Base-by-base conservation (phyloP, 2,113 vertebrate genomes). In the Bagarius yarrelli region DNA sequence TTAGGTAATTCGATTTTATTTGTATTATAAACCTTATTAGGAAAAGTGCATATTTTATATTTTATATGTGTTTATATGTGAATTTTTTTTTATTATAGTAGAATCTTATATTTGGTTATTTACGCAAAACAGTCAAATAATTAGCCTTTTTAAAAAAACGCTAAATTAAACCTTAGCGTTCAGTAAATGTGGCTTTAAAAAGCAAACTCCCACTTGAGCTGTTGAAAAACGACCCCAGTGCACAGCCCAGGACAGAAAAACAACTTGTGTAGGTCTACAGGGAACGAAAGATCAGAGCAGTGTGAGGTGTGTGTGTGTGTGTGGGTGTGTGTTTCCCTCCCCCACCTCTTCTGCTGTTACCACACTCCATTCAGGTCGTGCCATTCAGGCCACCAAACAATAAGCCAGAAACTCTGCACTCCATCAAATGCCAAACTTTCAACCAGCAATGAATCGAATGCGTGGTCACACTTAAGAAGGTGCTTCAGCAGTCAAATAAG, bases 201-300 rank as follows among this genome's bases (percentile, higher is more conserved):
- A 25, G 5, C 12, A 9, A 52, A 4, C 56, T 15, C 9, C 32
- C 34, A 67, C 16, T 3, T 36, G 60, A 25, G 21, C 21, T n/a
- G 18, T 30, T 44, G 36, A 27, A 57, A 81, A 78, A 64, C 5
- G 30, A 56, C 50, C 71, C 56, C 16, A 6, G 21, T 76, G 52
- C 61, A 69, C 30, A 76, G 36, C 73, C 25, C 32, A 27, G 52
- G 75, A 52, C 66, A 76, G 79, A 66, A 80, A 87, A 86, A 87
- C 83, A 84, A 86, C 76, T 71, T 9, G 4, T 78, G 55, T 63
- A 15, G 44, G 52, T 83, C 85, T 60, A 30, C n/a, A 30, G 83
- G 81, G 83, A 85, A 59, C 47, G 44, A 13, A n/a, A 76, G 74
- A 79, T 57, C 71, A 71, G 74, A 80, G 66, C 30, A 80, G 74